Base-by-base conservation (phyloP, 1,140 invertebrate species). In the Riptortus pedestris region DNA sequence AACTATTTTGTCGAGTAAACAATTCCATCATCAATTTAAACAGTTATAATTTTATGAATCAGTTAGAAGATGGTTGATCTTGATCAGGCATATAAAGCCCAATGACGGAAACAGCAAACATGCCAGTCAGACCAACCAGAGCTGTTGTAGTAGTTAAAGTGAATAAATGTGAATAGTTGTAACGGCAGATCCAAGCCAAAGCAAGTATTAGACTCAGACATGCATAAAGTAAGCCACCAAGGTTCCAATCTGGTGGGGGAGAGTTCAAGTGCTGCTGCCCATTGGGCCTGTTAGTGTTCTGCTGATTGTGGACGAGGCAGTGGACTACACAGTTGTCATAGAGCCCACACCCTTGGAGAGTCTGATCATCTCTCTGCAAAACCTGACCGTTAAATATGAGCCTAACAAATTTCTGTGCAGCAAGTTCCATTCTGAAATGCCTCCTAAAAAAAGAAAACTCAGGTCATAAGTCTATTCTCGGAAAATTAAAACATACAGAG, bases 381-480 rank as follows among this genome's bases (percentile, higher is more conserved):
- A 93, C 83, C 69, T 89, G 87, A 12, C 91, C 91, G 74, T 91
- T 91, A 73, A 90, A 93, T 57, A 95, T 90, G 52, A 95, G 77
- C 20, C 89, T 82, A 24, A 95, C 85, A 31, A 86, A 75, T 71
- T 89, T 87, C 69, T 88, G 83, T 16, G 84, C 79, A 3, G 82
- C 77, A 62, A 93, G 74, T 75, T 93, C 91, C 27, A 79, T 77
- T 55, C 82, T 79, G 77, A 93, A 95, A 76, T 95, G 85, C 63
- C 84, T 79, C 75, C 90, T 93, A 73, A 60, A 81, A 69, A 60
- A 69, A 73, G 69, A 69, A 69, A n/a, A n/a, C n/a, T n/a, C n/a
- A n/a, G n/a, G n/a, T n/a, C 64, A 65, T 62, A 31, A 61, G n/a
- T n/a, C n/a, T n/a, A n/a, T n/a, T n/a, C n/a, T n/a, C n/a, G n/a